Evolutionary conservation across 2,888 invertebrate species (phyloP), one percentile per base, ranked within the genome.

Genomic region (Linnaemya tessellans): DNA sequence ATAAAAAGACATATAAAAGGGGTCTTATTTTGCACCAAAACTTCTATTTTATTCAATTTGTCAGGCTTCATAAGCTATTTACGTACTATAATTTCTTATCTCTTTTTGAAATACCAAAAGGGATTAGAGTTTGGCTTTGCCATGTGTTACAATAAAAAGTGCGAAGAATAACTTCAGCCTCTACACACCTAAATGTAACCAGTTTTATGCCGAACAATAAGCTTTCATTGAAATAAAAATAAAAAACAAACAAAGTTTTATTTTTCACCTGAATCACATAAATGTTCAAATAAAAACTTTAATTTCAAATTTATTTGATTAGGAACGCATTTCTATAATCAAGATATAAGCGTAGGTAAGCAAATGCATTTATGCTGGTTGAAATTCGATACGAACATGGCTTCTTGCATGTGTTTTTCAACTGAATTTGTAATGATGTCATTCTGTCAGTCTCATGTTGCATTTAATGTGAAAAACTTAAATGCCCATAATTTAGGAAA

Each of bases 371-470:
- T 70, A 71, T 71, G 71, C 64, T 64, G 80, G 80, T 54, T 64
- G 80, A 71, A 80, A 80, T 56, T 56, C 11, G 30, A 80, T 64
- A 80, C 22, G 10, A 71, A 71, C 54, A 56, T 64, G 54, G 80
- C 80, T 80, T 80, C 80, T 80, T 80, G 71, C 80, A 80, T 71
- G 38, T 80, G 80, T 80, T 35, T 38, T 60, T 78, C 35, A 54
- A 56, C 64, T 71, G 71, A 65, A 71, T 64, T 22, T 49, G 64
- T 35, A 71, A 71, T 54, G 80, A 71, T 65, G 64, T 56, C 54
- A 68, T 68, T 81, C 75, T 68, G 62, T 81, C 73, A 70, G 70
- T 64, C 75, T 81, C 68, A 81, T 62, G 38, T 81, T 81, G 70
- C 81, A 75, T 8, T 68, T 60, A 60, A 68, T 73, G 22, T 78